Evolutionary conservation across 2,113 vertebrate species (phyloP).

Genomic region (Tichodroma muraria): DNA sequence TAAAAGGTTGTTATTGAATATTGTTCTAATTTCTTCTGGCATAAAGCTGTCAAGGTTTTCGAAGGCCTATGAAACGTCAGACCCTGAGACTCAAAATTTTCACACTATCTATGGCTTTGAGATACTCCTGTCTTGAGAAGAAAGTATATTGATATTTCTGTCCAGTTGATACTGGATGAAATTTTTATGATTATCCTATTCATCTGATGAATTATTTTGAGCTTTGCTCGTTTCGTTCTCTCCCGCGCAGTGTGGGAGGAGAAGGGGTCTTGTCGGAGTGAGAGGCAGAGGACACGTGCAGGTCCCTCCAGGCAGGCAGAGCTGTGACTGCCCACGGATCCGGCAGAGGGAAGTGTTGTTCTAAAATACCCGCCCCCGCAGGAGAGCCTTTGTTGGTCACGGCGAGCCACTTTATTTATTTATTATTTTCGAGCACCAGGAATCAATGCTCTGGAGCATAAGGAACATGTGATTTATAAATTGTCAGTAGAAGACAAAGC

Average conservation of each 20-base stretch:
- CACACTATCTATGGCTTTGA: not conserved
- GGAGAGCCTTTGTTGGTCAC: not conserved
- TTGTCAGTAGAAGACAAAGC: not conserved
- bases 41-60: not conserved
- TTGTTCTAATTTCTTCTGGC: not conserved
- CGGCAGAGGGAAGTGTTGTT: slow-evolving; percentile 41
- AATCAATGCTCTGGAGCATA: not conserved
- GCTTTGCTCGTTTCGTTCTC: not conserved
- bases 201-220: not conserved
- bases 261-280: not conserved
- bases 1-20: not conserved
- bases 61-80: not conserved
- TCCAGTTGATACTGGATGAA: not conserved
- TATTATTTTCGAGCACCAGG: too few species aligned
- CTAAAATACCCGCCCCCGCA: not conserved
- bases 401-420: not conserved
- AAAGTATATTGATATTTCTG: not conserved
- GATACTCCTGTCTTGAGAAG: not conserved
- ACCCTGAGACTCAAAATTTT: not conserved
- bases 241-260: not conserved
- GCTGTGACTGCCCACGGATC: not conserved
- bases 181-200: not conserved
- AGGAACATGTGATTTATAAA: not conserved
- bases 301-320: not conserved
- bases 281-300: not conserved